Evolutionary conservation across 2,888 invertebrate species (phyloP).

Genomic region (Tinea semifulvella): DNA sequence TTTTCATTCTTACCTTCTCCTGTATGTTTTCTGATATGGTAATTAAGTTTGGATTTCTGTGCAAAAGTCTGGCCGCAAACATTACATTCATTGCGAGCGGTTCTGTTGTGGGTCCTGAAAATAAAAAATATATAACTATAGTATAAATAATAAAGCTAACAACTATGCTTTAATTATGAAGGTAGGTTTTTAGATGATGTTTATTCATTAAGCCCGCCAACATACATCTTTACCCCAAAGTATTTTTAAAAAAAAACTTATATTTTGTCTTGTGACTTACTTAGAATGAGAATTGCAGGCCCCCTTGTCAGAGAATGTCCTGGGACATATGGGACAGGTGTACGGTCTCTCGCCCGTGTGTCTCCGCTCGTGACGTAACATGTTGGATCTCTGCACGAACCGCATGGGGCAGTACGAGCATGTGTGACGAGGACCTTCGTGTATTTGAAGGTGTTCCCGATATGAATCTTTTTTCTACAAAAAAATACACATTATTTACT

Average conservation of each 20-base stretch:
- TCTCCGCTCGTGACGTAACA: conserved; percentile 63
- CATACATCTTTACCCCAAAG: no score
- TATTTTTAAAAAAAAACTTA: no score
- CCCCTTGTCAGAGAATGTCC: conserved; percentile 66
- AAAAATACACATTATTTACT: not conserved
- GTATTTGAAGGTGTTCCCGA: conserved; percentile 66
- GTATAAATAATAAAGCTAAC: no score
- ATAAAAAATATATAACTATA: no score
- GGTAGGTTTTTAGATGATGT: no score
- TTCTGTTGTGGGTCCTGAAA: conserved; percentile 55
- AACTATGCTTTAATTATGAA: no score
- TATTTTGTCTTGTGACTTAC: conserved; percentile 28
- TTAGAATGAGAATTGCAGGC: conserved; percentile 62
- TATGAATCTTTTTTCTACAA: conserved; percentile 63
- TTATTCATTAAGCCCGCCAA: no score
- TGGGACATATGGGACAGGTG: conserved; percentile 58
- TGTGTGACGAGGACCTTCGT: conserved; percentile 66
- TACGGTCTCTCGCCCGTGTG: conserved; percentile 69
- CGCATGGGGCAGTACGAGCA: conserved; percentile 68
- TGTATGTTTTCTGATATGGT: conserved; percentile 64
- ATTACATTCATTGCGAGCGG: conserved; percentile 51
- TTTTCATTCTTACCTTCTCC: conserved; percentile 47
- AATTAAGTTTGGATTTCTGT: conserved; percentile 64
- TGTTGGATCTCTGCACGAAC: conserved; percentile 68
- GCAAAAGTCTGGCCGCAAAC: conserved; percentile 65